phyloP scores from a whole-genome alignment of 2,113 vertebrate genomes.

The Gorsachius goisagi region DNA sequence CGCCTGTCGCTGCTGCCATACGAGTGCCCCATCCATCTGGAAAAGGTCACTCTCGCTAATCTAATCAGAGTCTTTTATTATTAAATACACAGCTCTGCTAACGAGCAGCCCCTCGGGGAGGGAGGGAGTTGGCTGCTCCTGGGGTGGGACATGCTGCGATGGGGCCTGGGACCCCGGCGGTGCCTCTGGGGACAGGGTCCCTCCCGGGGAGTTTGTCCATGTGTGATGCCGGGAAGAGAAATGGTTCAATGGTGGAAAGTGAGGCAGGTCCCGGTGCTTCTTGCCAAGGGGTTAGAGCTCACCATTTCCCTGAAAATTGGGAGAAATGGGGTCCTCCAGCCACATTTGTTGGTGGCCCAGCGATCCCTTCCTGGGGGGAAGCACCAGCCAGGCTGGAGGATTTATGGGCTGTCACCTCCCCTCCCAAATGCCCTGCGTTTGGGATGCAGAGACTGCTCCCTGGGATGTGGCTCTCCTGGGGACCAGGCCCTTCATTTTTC shows the following conservation, averaged over 20 bases:
- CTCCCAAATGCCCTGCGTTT: rapidly evolving
- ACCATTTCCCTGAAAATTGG: rapidly evolving
- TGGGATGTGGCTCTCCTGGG: neutral
- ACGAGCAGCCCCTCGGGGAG: rapidly evolving
- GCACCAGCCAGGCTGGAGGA: neutral
- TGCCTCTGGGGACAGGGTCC: neutral
- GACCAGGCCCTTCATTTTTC: rapidly evolving
- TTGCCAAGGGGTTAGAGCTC: neutral
- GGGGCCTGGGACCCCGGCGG: rapidly evolving
- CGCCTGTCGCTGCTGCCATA: rapidly evolving
- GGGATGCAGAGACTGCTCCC: neutral
- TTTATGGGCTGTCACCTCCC: neutral
- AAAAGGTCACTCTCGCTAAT: conserved; percentile 2
- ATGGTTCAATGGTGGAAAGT: neutral
- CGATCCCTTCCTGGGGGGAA: rapidly evolving
- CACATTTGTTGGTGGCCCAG: neutral
- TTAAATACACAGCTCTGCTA: neutral
- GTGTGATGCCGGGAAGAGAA: neutral
- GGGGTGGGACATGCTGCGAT: rapidly evolving
- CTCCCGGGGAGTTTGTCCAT: rapidly evolving
- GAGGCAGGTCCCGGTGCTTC: neutral
- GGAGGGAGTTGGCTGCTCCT: neutral
- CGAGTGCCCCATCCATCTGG: neutral
- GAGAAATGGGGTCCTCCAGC: neutral
- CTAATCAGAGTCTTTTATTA: neutral